Conservation (phyloP, 2,888 invertebrate genomes). For the Rapana venosa region DNA sequence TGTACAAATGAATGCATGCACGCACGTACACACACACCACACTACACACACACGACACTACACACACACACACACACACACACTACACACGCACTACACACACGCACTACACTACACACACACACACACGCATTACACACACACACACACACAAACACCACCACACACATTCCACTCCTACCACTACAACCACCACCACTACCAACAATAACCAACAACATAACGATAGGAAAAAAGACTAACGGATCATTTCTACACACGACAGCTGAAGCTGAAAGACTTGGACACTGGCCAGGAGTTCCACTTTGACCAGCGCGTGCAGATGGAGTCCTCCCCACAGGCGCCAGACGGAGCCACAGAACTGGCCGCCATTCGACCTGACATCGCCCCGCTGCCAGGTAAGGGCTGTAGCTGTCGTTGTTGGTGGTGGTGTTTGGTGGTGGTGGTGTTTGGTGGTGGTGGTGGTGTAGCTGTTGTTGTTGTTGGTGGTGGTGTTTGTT, state of each 20-base stretch:
- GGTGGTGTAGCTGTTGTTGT: not conserved
- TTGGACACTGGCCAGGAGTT: slow-evolving; percentile 72
- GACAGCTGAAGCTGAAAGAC: slow-evolving; percentile 74
- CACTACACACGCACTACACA: not conserved
- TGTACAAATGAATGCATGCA: no score
- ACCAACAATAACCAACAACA: not conserved
- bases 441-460: no score
- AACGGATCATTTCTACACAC: not conserved
- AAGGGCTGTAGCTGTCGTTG: not conserved
- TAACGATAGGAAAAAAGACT: not conserved
- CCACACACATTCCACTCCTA: no score
- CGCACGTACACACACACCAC: not conserved
- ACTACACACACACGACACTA: not conserved
- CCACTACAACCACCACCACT: no score
- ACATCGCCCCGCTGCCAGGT: slow-evolving; percentile 74
- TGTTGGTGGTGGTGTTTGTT: not conserved
- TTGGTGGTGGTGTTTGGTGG: not conserved
- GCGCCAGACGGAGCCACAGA: slow-evolving; percentile 73
- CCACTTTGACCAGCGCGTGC: slow-evolving; percentile 68
- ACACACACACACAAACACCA: not conserved
- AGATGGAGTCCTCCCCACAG: slow-evolving; percentile 65
- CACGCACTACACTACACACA: not conserved
- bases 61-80: no score
- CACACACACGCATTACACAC: slow-evolving; percentile 7
- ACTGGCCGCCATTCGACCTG: slow-evolving; percentile 77